A percentile compares a stretch with the other conserved stretches of the same genome.
Conservation (phyloP, 2,113 vertebrate genomes). For the Pangasianodon gigas region DNA sequence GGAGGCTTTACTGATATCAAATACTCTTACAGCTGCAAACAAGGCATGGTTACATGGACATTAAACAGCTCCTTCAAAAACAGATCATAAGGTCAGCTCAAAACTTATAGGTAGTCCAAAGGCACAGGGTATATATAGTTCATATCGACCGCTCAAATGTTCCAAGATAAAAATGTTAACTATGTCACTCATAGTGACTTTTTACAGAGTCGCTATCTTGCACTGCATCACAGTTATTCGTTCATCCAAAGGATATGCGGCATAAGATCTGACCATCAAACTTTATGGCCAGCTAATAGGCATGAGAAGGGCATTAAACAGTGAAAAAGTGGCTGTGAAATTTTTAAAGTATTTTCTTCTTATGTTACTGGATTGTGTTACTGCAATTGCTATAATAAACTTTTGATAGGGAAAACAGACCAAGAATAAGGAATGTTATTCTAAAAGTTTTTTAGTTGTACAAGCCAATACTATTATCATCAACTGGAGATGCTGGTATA, state of each 20-base stretch:
- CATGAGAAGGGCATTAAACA: slow-evolving; percentile 9
- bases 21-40: neutral
- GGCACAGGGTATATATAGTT: neutral
- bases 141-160: neutral
- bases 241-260: neutral
- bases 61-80: neutral
- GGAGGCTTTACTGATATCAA: neutral
- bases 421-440: slow-evolving; percentile 11
- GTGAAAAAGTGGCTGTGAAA: neutral
- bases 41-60: neutral
- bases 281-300: slow-evolving; percentile 25
- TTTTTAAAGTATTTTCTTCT: neutral
- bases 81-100: neutral
- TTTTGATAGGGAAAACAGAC: neutral
- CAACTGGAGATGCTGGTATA: neutral
- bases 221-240: neutral
- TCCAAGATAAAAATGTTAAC: neutral
- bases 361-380: neutral
- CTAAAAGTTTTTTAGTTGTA: neutral
- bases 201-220: slow-evolving; percentile 16
- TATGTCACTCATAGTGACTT: neutral
- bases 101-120: neutral
- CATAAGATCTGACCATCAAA: slow-evolving; percentile 25
- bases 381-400: neutral
- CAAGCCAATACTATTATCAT: neutral